Percentiles rank a stretch among this genome's conserved stretches.
These are phyloP conservation scores for Oplegnathus fasciatus DNA, from an alignment of 2,113 vertebrate genomes.

Conservation along the genomic window DNA sequence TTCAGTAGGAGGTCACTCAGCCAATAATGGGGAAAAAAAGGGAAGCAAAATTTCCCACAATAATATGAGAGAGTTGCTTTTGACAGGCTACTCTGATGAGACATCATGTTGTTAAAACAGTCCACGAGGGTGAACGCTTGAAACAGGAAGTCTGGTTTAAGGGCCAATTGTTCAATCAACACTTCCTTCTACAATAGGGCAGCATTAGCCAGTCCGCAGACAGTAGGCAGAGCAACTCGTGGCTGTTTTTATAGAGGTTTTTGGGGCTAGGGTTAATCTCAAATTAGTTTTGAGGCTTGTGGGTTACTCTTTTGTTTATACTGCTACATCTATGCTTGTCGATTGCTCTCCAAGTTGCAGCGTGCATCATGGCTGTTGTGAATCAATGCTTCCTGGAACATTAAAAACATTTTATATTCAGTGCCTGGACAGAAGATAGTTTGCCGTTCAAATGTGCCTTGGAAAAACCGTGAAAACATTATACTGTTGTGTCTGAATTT, in stretches of 20 bases:
- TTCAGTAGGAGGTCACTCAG: background rate
- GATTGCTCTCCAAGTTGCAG: background rate
- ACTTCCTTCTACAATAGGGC: slow-evolving; percentile 44
- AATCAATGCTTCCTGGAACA: slow-evolving; percentile 18
- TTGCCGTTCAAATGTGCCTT: slow-evolving; percentile 23
- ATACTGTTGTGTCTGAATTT: background rate
- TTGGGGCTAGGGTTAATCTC: background rate
- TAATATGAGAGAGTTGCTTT: background rate
- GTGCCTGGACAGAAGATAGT: background rate
- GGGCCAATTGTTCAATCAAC: slow-evolving; percentile 53
- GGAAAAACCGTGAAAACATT: background rate
- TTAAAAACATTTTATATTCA: background rate
- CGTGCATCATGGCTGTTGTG: background rate
- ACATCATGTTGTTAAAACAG: background rate
- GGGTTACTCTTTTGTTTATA: background rate
- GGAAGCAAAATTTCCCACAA: slow-evolving; percentile 36
- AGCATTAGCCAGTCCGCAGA: background rate
- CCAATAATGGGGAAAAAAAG: background rate
- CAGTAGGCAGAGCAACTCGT: background rate
- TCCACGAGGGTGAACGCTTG: background rate
- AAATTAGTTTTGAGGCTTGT: background rate
- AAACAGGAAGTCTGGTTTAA: slow-evolving; percentile 68
- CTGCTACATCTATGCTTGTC: too few species aligned
- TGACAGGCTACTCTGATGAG: background rate
- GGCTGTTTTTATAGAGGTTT: background rate